A percentile compares a stretch with the other conserved stretches of the same genome.
Conservation (phyloP, 2,888 invertebrate genomes). For the Agrotis ipsilon region DNA sequence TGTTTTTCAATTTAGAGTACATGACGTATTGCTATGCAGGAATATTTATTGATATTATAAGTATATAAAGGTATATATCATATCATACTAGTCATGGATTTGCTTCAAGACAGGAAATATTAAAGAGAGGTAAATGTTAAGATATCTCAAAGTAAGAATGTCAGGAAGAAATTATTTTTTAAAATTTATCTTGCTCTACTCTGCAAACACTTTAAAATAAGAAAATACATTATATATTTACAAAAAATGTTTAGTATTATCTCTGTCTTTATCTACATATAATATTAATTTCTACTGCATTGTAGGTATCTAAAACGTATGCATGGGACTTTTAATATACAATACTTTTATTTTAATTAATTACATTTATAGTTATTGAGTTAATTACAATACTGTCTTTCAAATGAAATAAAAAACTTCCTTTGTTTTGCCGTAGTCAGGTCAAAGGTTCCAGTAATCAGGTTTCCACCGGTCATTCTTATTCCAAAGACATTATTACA, state of each 20-base stretch:
- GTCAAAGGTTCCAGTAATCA: slow-evolving; percentile 7
- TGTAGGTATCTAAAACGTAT: too few species aligned
- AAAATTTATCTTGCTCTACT: not conserved
- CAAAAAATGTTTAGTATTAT: too few species aligned
- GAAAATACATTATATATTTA: too few species aligned
- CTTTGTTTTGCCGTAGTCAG: too few species aligned
- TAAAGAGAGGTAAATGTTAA: not conserved
- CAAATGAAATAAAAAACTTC: not conserved
- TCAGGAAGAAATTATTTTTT: not conserved
- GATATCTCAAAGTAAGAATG: not conserved
- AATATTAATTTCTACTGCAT: too few species aligned
- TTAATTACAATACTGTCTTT: not conserved
- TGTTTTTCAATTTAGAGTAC: slow-evolving; percentile 20
- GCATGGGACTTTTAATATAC: too few species aligned
- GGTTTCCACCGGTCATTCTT: not conserved
- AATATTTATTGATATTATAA: not conserved
- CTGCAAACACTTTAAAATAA: too few species aligned
- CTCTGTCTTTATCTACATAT: too few species aligned
- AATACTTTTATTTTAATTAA: too few species aligned
- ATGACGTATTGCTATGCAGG: not conserved
- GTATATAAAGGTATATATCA: too few species aligned
- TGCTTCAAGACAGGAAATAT: not conserved
- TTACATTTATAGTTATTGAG: too few species aligned
- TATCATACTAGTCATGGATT: not conserved
- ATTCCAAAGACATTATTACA: not conserved